Percentiles rank a stretch among this genome's conserved stretches.
Conservation (phyloP, 2,797 vertebrate species). For the Parauchenoglanis ngamensis region DNA sequence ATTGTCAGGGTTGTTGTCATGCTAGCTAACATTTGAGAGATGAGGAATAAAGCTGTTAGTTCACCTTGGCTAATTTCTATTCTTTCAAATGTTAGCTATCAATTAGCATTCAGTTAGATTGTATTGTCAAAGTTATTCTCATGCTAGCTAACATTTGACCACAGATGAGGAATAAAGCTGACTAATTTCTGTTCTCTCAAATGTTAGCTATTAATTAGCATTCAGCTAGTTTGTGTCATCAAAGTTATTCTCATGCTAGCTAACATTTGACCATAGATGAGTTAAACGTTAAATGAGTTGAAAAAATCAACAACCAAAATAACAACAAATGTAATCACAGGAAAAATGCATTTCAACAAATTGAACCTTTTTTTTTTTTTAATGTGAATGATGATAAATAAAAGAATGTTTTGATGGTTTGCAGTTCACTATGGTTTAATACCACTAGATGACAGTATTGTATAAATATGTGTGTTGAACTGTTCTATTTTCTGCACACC, state of each 20-base stretch:
- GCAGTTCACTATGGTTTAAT: not conserved
- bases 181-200: not conserved
- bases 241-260: not conserved
- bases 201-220: not conserved
- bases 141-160: not conserved
- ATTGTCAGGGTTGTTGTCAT: not conserved
- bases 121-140: not conserved
- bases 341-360: not conserved
- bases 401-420: not conserved
- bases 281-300: too few relatives aligned
- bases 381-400: too few relatives aligned
- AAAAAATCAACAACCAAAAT: not conserved
- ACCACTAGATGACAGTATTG: constrained; percentile 34
- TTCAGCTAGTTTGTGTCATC: not conserved
- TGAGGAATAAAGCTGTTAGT: not conserved
- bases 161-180: not conserved
- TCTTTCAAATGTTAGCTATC: not conserved
- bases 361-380: too few relatives aligned
- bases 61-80: not conserved
- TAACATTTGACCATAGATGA: not conserved
- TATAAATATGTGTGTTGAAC: not conserved
- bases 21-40: not conserved
- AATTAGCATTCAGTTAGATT: not conserved
- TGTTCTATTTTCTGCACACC: not conserved
- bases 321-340: not conserved